phyloP scores from a whole-genome alignment of 1,140 invertebrate genomes.

The Diorhabda elongata region DNA sequence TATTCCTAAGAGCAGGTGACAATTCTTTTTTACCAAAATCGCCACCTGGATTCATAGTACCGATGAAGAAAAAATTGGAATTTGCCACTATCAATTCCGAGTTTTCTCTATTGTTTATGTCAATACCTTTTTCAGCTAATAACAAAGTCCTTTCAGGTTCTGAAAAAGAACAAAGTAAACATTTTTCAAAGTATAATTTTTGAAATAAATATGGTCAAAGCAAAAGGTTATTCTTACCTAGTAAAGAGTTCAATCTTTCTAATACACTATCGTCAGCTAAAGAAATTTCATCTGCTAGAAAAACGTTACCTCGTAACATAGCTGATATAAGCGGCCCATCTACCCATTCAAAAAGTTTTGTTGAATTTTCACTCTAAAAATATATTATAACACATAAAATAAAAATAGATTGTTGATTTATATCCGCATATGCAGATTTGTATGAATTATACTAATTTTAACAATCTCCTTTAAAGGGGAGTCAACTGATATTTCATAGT shows the following conservation, averaged over 20 bases:
- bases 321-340: slow-evolving; percentile 92
- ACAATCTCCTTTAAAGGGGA: too few relatives aligned
- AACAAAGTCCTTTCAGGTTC: slow-evolving; percentile 91
- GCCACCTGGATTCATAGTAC: slow-evolving; percentile 99
- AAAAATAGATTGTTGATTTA: too few relatives aligned
- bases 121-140: slow-evolving; percentile 80
- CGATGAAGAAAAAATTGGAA: slow-evolving; percentile 83
- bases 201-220: too few relatives aligned
- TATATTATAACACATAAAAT: background rate
- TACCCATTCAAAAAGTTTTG: slow-evolving; percentile 92
- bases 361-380: slow-evolving; percentile 37
- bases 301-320: slow-evolving; percentile 83
- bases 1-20: slow-evolving; percentile 93
- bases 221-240: slow-evolving; percentile 50
- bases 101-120: slow-evolving; percentile 47
- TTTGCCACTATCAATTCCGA: slow-evolving; percentile 67
- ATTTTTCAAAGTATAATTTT: too few relatives aligned
- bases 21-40: slow-evolving; percentile 99
- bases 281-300: slow-evolving; percentile 98
- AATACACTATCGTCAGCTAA: slow-evolving; percentile 97
- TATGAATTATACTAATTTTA: too few relatives aligned
- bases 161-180: slow-evolving; percentile 25
- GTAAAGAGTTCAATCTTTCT: slow-evolving; percentile 92
- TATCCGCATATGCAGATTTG: too few relatives aligned
- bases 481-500: too few relatives aligned